Evolutionary conservation across 2,888 invertebrate genomes (phyloP), one percentile per base, ranked within the genome.

Genomic region (Eupithecia centaureata): DNA sequence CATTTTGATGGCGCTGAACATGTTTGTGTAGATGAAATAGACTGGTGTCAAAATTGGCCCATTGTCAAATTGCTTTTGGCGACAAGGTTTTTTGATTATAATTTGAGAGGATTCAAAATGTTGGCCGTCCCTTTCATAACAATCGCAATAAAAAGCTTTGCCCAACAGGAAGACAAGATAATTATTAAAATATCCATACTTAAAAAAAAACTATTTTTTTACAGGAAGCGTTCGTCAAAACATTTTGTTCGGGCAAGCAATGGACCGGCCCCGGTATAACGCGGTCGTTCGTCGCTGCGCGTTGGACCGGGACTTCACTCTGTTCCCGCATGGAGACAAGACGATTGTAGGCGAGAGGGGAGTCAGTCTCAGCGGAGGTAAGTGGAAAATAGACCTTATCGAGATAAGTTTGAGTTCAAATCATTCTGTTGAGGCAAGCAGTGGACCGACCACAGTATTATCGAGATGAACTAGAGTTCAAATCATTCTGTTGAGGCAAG

Each of bases 341-440:
- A 98, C 97, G 0, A 88, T 97, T 25, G 97, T 98, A 0, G 99
- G 98, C 0, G 98, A 98, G 83, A 94, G 97, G 15, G 98, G 98
- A 12, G 95, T 96, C 68, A 96, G 96, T 71, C 93, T 98, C 15
- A 97, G 97, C 75, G 98, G 98, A 73, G 96, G 96, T 83, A 94
- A 95, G 71, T 38, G 22, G 25, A 22, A 30, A 32, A 12, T 32
- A 32, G 13, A 51, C 32, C 13, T 15, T 54, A 28, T 27, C 5
- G 15, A 2, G 10, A 52, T 27, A 13, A 13, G 30, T 5, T 54
- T 25, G 18, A 42, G 42, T 18, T 42, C 42, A 22, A 42, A 42
- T 10, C 18, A 42, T 42, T 42, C 18, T 18, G 18, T 42, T 3
- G 18, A 1, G 8, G 3, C 42, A 18, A 42, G 18, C 18, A 10